These are phyloP conservation scores for Enteromius thamalakanensis DNA, from an alignment of 2,797 vertebrate species.

Conservation along the genomic window DNA sequence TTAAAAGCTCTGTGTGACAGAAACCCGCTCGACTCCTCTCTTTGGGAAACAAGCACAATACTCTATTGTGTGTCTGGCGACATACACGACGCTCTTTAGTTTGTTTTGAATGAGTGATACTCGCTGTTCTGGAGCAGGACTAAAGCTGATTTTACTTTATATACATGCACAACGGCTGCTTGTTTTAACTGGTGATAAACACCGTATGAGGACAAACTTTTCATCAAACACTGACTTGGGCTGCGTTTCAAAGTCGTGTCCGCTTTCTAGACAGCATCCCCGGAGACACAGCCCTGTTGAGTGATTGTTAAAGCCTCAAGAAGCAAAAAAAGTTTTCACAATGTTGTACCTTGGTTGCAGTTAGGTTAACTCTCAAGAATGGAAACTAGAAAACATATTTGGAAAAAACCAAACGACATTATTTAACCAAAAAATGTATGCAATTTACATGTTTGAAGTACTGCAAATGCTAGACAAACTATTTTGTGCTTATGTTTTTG, in stretches of 20 bases:
- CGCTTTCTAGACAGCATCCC: neutral
- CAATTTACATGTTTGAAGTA: neutral
- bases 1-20: neutral
- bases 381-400: neutral
- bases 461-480: neutral
- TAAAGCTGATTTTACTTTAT: neutral
- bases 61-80: neutral
- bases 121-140: neutral
- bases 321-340: neutral
- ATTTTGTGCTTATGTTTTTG: neutral
- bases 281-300: neutral
- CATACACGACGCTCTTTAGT: neutral
- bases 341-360: neutral
- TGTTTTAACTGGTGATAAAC: neutral
- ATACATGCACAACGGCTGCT: no score
- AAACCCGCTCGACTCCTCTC: neutral
- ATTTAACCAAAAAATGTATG: neutral
- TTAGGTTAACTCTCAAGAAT: neutral
- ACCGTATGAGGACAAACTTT: no score
- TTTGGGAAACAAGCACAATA: neutral
- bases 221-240: neutral
- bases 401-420: neutral
- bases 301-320: neutral
- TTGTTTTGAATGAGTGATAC: neutral
- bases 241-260: neutral